Evolutionary conservation across 2,888 invertebrate genomes (phyloP), one percentile per base, ranked within the genome.

Genomic region (Baccha elongata): DNA sequence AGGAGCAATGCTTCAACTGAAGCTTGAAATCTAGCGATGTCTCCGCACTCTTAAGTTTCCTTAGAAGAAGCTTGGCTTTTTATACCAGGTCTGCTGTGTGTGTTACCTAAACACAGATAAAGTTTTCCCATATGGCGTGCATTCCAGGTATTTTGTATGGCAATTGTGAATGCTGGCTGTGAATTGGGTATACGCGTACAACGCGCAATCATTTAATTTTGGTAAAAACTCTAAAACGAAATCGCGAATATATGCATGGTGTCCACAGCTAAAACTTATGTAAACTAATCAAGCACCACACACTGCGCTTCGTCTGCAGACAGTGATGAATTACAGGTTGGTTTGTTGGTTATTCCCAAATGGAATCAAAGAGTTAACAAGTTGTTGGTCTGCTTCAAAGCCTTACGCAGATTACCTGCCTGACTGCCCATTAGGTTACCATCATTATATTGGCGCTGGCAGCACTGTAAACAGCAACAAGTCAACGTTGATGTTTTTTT

Each of bases 121-220:
- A 52, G 26, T 71, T 76, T 76, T 60, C 71, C 32, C 76, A 76
- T 67, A 76, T 72, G n/a, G 40, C 60, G 46, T 76, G 55, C 81
- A 81, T 81, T 81, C 81, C 81, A 76, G 19, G 52, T 40, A 62
- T 75, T 80, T 71, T 80, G 75, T 81, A 81, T 76, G 76, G 81
- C 69, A 40, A 60, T 67, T 76, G 65, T 65, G 65, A 60, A 76
- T 67, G 71, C 75, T 44, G 75, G 44, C 55, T 68, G 60, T 29
- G 50, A 53, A 68, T 23, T 21, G 32, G 8, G 29, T 75, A 5
- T 19, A 60, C 44, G 60, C 60, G 11, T 11, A 11, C 35, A 58
- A 53, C 26, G 32, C 50, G 64, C 50, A 23, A 5, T 26, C 55
- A 68, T 23, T 68, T 78, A 50, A 17, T 58, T 29, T 29, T 55